These are phyloP conservation scores for Polymixis flavicincta DNA, from an alignment of 2,888 invertebrate species.

Conservation along the genomic window DNA sequence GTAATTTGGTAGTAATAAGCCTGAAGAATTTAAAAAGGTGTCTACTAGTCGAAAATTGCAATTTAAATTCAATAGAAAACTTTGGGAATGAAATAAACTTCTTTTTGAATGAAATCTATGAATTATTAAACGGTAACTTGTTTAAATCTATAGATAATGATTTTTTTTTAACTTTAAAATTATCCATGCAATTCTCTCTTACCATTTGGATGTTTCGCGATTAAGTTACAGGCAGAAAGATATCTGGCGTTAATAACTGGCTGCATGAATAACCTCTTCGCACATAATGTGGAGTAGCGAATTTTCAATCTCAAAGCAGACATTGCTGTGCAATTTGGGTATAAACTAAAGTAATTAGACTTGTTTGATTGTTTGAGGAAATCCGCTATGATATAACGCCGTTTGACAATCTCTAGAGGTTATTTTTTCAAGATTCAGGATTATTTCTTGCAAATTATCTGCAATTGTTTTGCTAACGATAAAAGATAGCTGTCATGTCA, in stretches of 20 bases:
- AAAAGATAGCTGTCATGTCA: neutral
- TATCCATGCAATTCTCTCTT: constrained; percentile 20
- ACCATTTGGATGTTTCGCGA: constrained; percentile 64
- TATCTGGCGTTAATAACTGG: constrained; percentile 72
- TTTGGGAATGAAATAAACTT: neutral
- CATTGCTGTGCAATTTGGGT: constrained; percentile 68
- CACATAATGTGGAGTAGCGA: constrained; percentile 70
- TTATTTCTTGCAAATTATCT: neutral
- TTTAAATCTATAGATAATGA: too few species aligned
- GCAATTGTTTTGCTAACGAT: constrained; percentile 47
- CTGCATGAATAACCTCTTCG: constrained; percentile 78
- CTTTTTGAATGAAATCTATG: neutral
- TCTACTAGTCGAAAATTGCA: rapidly evolving
- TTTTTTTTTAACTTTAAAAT: too few species aligned
- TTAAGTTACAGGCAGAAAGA: constrained; percentile 64
- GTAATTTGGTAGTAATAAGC: constrained; percentile 32
- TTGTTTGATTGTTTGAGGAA: neutral
- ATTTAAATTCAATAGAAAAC: neutral
- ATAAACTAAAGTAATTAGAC: neutral
- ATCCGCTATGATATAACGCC: neutral
- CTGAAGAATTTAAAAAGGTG: constrained; percentile 39
- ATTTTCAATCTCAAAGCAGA: constrained; percentile 80
- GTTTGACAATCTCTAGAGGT: constrained; percentile 2
- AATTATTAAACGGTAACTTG: neutral
- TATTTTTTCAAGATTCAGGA: neutral